These are phyloP conservation scores for Philhelius pedissequus DNA, from an alignment of 2,888 invertebrate species.

Conservation along the genomic window DNA sequence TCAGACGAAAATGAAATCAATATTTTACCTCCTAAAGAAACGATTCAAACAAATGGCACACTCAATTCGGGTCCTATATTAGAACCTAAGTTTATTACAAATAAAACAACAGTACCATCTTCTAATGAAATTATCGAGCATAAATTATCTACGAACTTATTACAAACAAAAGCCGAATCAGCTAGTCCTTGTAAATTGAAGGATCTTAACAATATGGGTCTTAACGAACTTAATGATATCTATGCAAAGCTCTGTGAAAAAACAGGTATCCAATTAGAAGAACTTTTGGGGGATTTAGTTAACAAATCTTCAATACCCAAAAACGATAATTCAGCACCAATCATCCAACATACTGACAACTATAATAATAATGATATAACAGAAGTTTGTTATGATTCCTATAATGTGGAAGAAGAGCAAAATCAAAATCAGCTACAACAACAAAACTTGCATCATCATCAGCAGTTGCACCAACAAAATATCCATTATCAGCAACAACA, in stretches of 20 bases:
- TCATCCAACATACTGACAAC: background rate
- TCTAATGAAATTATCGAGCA: background rate
- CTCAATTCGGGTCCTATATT: background rate
- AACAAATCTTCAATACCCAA: background rate
- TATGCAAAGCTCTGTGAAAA: conserved; percentile 27
- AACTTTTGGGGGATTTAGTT: conserved; percentile 19
- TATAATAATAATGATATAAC: background rate
- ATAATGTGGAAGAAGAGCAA: background rate
- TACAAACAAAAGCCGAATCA: background rate
- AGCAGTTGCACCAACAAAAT: background rate
- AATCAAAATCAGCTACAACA: background rate
- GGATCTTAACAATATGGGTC: conserved; percentile 26
- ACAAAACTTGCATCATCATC: background rate
- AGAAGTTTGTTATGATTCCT: background rate
- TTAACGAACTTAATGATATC: conserved; percentile 25
- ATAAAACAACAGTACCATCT: background rate
- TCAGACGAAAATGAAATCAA: conserved; percentile 36
- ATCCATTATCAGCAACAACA: background rate
- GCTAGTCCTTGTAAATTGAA: background rate
- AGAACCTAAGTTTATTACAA: background rate
- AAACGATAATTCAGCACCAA: background rate
- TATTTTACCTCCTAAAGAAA: background rate
- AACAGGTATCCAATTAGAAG: conserved; percentile 53
- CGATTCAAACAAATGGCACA: background rate
- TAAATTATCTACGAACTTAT: background rate